phyloP scores from a whole-genome alignment of 2,888 invertebrate genomes.

The Laothoe populi region DNA sequence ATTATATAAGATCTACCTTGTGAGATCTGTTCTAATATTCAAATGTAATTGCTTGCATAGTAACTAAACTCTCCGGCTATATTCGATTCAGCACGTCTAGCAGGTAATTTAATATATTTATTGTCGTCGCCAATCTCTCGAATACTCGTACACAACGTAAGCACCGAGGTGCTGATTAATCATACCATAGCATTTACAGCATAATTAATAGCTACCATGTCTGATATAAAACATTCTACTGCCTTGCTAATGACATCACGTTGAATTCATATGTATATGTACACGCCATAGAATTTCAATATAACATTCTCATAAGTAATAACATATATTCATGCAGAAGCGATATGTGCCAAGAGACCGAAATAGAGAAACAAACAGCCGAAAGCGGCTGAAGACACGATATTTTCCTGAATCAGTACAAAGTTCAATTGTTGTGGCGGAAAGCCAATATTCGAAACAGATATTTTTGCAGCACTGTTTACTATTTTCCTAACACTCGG shows the following conservation, averaged over 20 bases:
- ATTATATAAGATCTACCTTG: slow-evolving; percentile 45
- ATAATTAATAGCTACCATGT: neutral
- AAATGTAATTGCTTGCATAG: neutral
- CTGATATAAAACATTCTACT: neutral
- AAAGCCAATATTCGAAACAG: slow-evolving; percentile 63
- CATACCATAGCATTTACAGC: neutral
- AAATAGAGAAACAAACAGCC: slow-evolving; percentile 72
- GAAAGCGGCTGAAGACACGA: slow-evolving; percentile 65
- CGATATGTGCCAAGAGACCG: slow-evolving; percentile 64
- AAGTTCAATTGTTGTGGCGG: slow-evolving; percentile 76
- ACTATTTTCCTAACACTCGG: slow-evolving; percentile 42
- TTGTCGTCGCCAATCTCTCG: neutral
- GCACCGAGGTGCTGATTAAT: neutral
- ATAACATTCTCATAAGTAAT: slow-evolving; percentile 27
- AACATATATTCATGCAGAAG: slow-evolving; percentile 22
- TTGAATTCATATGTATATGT: neutral
- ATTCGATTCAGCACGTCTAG: neutral
- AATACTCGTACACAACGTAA: neutral
- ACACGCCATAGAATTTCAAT: slow-evolving; percentile 16
- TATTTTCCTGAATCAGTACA: slow-evolving; percentile 78
- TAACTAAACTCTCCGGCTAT: slow-evolving; percentile 5
- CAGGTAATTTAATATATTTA: neutral
- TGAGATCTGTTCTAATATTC: slow-evolving; percentile 44
- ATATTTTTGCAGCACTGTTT: slow-evolving; percentile 52
- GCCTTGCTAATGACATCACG: neutral